Percentiles rank a stretch among this genome's conserved stretches.
Evolutionary conservation across 2,113 vertebrate species (phyloP).

Genomic region (Sander lucioperca): DNA sequence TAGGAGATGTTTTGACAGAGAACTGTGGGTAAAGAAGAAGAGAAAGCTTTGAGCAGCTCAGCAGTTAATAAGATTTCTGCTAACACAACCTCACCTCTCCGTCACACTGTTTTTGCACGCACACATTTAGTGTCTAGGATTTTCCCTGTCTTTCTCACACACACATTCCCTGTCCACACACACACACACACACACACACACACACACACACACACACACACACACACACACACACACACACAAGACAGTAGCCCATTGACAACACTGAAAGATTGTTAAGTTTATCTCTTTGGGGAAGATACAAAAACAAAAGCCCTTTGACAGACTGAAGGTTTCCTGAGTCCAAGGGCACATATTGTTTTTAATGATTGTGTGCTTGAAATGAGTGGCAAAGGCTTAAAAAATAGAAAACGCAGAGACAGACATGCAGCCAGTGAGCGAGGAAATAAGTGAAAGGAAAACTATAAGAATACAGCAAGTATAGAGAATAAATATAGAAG

Average conservation of each 20-base stretch:
- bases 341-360: slow-evolving; percentile 55
- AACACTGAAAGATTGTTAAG: slow-evolving; percentile 13
- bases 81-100: slow-evolving; percentile 47
- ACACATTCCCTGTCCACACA: background rate
- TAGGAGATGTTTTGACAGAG: slow-evolving; percentile 34
- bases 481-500: background rate
- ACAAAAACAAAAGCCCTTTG: slow-evolving; percentile 52
- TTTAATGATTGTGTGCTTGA: slow-evolving; percentile 7
- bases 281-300: slow-evolving; percentile 37
- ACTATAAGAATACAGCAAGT: background rate
- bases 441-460: background rate
- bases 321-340: slow-evolving; percentile 21
- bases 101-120: slow-evolving; percentile 25
- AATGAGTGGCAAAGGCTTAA: background rate
- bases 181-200: slow-evolving; percentile 1
- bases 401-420: background rate
- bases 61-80: slow-evolving; percentile 67
- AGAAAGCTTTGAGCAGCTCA: slow-evolving; percentile 46
- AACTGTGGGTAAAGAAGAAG: slow-evolving; percentile 3
- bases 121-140: background rate
- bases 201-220: background rate
- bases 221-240: slow-evolving; percentile 3
- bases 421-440: background rate
- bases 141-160: slow-evolving; percentile 9
- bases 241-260: slow-evolving; percentile 38